Percentiles rank a stretch among this genome's conserved stretches.
These are phyloP conservation scores for Diachasmimorpha longicaudata DNA, from an alignment of 1,140 invertebrate genomes.

Conservation along the genomic window DNA sequence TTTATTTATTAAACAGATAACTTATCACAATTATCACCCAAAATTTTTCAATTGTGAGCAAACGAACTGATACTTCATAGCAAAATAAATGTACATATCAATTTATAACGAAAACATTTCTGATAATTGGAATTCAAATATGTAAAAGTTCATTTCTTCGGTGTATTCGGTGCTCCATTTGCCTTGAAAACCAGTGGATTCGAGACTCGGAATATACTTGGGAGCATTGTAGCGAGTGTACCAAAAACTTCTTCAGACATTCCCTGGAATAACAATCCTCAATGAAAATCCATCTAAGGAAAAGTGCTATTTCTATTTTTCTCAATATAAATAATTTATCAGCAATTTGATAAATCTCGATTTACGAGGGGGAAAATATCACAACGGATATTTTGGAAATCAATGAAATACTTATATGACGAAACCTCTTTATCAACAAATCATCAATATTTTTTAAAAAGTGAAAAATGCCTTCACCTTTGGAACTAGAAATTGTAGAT, in stretches of 20 bases:
- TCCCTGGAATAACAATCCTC: constrained; percentile 69
- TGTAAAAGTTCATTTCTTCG: constrained; percentile 52
- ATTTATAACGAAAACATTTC: background rate
- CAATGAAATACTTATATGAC: too few relatives aligned
- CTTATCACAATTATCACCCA: constrained; percentile 12
- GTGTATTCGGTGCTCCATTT: constrained; percentile 56
- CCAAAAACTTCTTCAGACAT: constrained; percentile 87
- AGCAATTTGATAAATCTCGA: too few relatives aligned
- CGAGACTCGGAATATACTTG: constrained; percentile 88
- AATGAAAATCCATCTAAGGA: background rate
- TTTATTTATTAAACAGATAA: constrained; percentile 8
- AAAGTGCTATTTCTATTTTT: background rate
- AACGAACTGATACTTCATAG: background rate
- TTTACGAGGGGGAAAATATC: too few relatives aligned
- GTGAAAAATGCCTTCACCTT: constrained; percentile 62
- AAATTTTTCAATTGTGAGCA: background rate
- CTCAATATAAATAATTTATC: too few relatives aligned
- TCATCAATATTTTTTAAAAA: too few relatives aligned
- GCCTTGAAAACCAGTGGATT: constrained; percentile 80
- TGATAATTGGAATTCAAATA: constrained; percentile 3
- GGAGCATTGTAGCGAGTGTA: constrained; percentile 84
- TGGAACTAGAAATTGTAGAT: constrained; percentile 84
- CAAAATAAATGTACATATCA: constrained; percentile 12
- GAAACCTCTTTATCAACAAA: too few relatives aligned
- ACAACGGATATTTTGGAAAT: too few relatives aligned